Evolutionary conservation across 2,888 invertebrate genomes (phyloP).

Genomic region (Spodoptera picta): DNA sequence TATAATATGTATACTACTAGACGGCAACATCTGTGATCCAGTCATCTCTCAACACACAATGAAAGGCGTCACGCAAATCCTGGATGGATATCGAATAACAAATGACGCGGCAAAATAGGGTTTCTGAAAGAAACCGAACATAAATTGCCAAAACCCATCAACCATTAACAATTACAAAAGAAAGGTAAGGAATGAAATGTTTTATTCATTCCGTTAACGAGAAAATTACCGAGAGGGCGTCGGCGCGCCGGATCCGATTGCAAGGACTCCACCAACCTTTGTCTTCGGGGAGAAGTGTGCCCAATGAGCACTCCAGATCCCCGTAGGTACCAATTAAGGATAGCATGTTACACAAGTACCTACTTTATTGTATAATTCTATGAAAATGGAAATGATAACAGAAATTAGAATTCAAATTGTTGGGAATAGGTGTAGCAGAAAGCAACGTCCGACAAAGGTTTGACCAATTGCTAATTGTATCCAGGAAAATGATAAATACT

Average conservation of each 20-base stretch:
- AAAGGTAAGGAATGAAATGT: conserved; percentile 88
- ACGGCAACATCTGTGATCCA: conserved; percentile 48
- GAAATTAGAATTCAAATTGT: conserved; percentile 34
- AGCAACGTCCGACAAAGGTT: conserved; percentile 14
- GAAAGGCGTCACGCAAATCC: conserved; percentile 63
- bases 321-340: conserved; percentile 79
- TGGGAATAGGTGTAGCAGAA: conserved; percentile 21
- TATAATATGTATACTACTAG: conserved; percentile 29
- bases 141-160: conserved; percentile 86
- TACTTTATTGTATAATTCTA: conserved; percentile 67
- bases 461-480: conserved; percentile 40
- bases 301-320: conserved; percentile 82
- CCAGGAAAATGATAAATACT: conserved; percentile 36
- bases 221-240: conserved; percentile 87
- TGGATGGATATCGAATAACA: conserved; percentile 72
- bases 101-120: conserved; percentile 72
- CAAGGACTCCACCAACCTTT: conserved; percentile 84
- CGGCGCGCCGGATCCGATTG: conserved; percentile 84
- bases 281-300: conserved; percentile 84
- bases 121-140: conserved; percentile 76
- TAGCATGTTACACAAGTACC: conserved; percentile 72
- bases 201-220: conserved; percentile 89
- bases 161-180: conserved; percentile 88
- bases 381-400: conserved; percentile 36
- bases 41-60: conserved; percentile 54